Conservation (phyloP, 1,140 invertebrate genomes). For the Campoletis sonorensis region DNA sequence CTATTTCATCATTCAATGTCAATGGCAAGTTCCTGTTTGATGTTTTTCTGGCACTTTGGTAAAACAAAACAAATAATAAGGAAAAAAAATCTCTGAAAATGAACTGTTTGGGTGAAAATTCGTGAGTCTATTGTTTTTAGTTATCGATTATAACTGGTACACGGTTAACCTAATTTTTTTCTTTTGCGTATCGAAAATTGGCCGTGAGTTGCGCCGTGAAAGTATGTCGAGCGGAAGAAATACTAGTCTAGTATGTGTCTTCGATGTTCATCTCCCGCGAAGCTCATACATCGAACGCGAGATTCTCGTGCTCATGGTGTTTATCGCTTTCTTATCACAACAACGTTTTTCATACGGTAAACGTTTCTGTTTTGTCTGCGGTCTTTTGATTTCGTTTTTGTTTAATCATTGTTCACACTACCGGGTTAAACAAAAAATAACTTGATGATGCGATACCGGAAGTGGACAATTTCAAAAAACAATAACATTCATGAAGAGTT, state of each 20-base stretch:
- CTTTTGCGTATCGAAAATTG: background rate
- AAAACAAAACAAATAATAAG: too few species aligned
- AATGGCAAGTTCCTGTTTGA: too few species aligned
- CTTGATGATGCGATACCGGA: too few species aligned
- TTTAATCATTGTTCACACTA: background rate
- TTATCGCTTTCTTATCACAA: conserved; percentile 21
- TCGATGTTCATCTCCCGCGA: background rate
- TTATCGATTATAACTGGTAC: background rate
- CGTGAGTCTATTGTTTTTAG: background rate
- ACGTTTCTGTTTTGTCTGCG: background rate
- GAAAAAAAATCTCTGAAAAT: background rate
- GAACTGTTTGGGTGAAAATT: background rate
- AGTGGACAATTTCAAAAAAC: too few species aligned
- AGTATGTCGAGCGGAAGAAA: conserved; percentile 51
- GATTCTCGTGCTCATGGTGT: conserved; percentile 1
- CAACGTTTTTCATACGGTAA: conserved; percentile 23
- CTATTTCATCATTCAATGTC: too few species aligned
- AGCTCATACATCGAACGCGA: conserved; percentile 16
- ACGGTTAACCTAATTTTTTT: conserved; percentile 9
- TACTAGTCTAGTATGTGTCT: background rate
- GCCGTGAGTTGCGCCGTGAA: conserved; percentile 45
- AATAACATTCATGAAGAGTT: too few species aligned
- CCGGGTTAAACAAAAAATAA: too few species aligned
- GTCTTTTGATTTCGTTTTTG: background rate
- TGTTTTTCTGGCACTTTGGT: too few species aligned